These are phyloP conservation scores for Pyrochroa serraticornis DNA, from an alignment of 2,888 invertebrate genomes.

Conservation along the genomic window DNA sequence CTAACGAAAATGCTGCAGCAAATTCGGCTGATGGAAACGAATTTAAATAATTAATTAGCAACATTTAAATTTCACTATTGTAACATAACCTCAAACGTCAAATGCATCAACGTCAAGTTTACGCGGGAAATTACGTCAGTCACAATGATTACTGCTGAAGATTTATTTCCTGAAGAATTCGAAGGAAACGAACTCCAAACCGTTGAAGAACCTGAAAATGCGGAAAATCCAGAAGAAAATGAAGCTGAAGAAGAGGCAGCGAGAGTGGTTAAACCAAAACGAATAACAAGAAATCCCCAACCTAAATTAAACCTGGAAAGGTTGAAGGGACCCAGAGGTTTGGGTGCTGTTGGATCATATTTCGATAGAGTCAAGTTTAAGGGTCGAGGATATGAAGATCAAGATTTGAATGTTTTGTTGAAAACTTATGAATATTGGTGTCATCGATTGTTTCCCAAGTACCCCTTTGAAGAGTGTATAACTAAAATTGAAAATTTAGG, in stretches of 20 bases:
- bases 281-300: slow-evolving; percentile 68
- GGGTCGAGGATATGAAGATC: slow-evolving; percentile 82
- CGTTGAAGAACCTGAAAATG: slow-evolving; percentile 32
- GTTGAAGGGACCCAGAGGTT: slow-evolving; percentile 79
- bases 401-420: slow-evolving; percentile 81
- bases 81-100: slow-evolving; percentile 38
- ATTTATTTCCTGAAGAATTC: slow-evolving; percentile 30
- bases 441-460: slow-evolving; percentile 88
- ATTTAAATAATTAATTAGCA: slow-evolving; percentile 3
- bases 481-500: slow-evolving; percentile 82
- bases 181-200: slow-evolving; percentile 35
- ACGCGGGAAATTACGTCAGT: slow-evolving; percentile 23
- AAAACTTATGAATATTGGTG: slow-evolving; percentile 91
- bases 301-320: slow-evolving; percentile 72
- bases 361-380: slow-evolving; percentile 83
- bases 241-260: slow-evolving; percentile 55
- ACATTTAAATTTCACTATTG: slow-evolving; percentile 6
- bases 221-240: slow-evolving; percentile 44
- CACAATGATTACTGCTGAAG: slow-evolving; percentile 37
- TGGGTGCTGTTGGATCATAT: slow-evolving; percentile 77
- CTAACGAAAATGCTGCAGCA: slow-evolving; percentile 24
- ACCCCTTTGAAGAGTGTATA: slow-evolving; percentile 85
- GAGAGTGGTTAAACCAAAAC: slow-evolving; percentile 60
- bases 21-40: slow-evolving; percentile 5
- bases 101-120: background rate